Conservation (phyloP, 2,797 vertebrate genomes). For the Naso thynnoides region DNA sequence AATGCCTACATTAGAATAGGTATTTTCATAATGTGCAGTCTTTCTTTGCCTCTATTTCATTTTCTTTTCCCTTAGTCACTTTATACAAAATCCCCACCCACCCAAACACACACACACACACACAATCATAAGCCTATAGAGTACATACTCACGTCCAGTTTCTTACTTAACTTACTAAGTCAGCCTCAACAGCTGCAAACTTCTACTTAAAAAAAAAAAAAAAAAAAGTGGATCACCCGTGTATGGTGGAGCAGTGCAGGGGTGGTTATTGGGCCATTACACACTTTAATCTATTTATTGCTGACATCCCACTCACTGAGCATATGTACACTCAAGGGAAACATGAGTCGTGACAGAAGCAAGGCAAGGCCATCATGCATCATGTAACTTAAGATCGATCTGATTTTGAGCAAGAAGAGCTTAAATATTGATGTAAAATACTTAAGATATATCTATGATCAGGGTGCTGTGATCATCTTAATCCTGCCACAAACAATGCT, state of each 20-base stretch:
- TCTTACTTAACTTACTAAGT: constrained; percentile 61
- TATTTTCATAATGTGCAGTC: constrained; percentile 8
- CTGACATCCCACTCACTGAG: constrained; percentile 60
- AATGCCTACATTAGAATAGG: constrained; percentile 37
- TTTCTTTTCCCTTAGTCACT: constrained; percentile 9
- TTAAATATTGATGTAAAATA: neutral
- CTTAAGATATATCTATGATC: neutral
- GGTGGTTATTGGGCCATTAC: constrained; percentile 69
- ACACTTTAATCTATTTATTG: constrained; percentile 81
- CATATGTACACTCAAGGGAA: constrained; percentile 65
- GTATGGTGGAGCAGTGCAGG: constrained; percentile 58
- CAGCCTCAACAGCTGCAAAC: constrained; percentile 78
- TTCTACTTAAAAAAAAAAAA: too few relatives aligned
- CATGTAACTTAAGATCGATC: constrained; percentile 54
- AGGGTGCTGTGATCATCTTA: neutral
- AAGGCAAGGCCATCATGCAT: too few relatives aligned
- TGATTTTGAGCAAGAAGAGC: constrained; percentile 34
- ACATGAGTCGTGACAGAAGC: constrained; percentile 59
- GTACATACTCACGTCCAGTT: constrained; percentile 32
- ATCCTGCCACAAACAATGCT: neutral
- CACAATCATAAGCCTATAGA: neutral
- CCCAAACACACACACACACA: constrained; percentile 28
- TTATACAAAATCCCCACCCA: constrained; percentile 2
- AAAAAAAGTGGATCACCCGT: constrained; percentile 58
- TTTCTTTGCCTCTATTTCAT: neutral